A percentile compares a stretch with the other conserved stretches of the same genome.
These are phyloP conservation scores for Tragelaphus scriptus DNA, from an alignment of 2,113 vertebrate species.

Conservation along the genomic window DNA sequence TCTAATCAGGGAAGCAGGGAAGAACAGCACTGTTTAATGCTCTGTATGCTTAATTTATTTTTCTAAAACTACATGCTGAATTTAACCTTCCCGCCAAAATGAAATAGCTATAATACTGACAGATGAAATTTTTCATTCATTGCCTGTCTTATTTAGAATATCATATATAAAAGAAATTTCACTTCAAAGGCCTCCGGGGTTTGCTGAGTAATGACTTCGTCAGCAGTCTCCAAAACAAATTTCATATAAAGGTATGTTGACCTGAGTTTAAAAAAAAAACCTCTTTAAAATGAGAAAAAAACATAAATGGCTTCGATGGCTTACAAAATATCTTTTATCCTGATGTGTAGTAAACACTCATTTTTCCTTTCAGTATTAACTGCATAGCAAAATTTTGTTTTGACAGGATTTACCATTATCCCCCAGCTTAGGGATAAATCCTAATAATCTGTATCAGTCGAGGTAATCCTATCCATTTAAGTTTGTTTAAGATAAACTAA, in stretches of 20 bases:
- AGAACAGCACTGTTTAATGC: slow-evolving; percentile 5
- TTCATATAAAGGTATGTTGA: neutral
- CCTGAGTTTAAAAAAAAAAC: neutral
- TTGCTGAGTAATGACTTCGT: slow-evolving; percentile 67
- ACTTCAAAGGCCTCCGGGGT: slow-evolving; percentile 63
- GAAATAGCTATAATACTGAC: slow-evolving; percentile 24
- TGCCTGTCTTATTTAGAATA: neutral
- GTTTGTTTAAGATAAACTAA: neutral
- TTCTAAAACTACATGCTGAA: slow-evolving; percentile 5
- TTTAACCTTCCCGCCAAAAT: neutral
- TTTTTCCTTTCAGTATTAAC: neutral
- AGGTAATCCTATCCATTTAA: neutral
- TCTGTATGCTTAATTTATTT: neutral
- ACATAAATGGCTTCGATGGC: neutral
- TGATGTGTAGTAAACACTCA: neutral
- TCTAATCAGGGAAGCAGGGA: neutral
- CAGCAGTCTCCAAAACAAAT: slow-evolving; percentile 52
- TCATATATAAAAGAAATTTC: neutral
- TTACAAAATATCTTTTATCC: neutral
- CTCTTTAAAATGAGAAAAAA: neutral
- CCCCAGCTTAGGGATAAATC: neutral
- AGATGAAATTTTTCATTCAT: slow-evolving; percentile 48
- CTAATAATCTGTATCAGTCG: neutral
- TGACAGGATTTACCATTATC: neutral
- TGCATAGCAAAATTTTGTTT: neutral